A percentile compares a stretch with the other conserved stretches of the same genome.
Conservation (phyloP, 2,888 invertebrate species). For the Perithous albicinctus region DNA sequence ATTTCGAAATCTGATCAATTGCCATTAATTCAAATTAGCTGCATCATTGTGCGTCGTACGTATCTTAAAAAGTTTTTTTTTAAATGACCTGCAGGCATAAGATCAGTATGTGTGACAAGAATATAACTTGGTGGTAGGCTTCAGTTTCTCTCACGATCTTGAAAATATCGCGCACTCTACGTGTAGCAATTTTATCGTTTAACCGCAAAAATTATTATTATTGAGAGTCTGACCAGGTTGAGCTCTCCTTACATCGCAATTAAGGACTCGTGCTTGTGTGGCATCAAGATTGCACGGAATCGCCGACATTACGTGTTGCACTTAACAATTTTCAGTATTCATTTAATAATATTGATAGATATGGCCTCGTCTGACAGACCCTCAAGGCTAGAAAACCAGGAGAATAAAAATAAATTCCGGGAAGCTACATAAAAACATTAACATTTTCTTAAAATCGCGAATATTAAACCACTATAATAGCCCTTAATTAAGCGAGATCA, state of each 20-base stretch:
- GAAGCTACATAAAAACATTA: too few relatives aligned
- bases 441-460: neutral
- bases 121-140: conserved; percentile 12
- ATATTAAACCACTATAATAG: conserved; percentile 14
- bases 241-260: conserved; percentile 46
- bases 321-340: conserved; percentile 71
- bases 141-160: conserved; percentile 46
- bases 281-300: conserved; percentile 44
- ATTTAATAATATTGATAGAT: conserved; percentile 68
- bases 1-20: neutral
- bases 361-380: neutral
- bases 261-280: conserved; percentile 36
- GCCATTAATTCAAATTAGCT: conserved; percentile 11
- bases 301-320: conserved; percentile 66
- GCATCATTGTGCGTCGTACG: neutral
- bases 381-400: neutral
- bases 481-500: conserved; percentile 12
- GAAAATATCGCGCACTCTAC: conserved; percentile 50
- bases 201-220: conserved; percentile 81
- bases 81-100: neutral
- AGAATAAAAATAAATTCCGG: neutral
- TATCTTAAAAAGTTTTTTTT: conserved; percentile 28
- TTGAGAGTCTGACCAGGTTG: conserved; percentile 65
- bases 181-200: conserved; percentile 81
- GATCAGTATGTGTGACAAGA: conserved; percentile 41